phyloP scores from a whole-genome alignment of 2,797 vertebrate genomes.

The Echiichthys vipera region DNA sequence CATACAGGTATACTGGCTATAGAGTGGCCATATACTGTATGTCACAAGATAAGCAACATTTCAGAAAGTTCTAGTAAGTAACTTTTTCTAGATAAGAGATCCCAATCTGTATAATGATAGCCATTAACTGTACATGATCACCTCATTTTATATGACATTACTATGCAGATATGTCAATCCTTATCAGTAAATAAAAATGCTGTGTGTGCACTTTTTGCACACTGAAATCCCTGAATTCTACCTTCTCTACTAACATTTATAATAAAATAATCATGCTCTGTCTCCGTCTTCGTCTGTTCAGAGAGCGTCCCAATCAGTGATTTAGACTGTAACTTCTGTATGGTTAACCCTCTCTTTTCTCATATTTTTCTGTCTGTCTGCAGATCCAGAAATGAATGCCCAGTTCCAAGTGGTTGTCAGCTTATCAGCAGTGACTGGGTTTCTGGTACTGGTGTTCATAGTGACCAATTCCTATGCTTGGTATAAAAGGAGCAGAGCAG shows the following conservation, averaged over 20 bases:
- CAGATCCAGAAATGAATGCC: neutral
- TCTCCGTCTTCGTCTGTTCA: neutral
- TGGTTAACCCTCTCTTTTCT: neutral
- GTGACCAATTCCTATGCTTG: slow-evolving; percentile 10
- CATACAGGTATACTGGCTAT: too few relatives aligned
- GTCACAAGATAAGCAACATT: slow-evolving; percentile 1
- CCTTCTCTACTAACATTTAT: neutral
- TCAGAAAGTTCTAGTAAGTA: neutral
- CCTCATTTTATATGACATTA: neutral
- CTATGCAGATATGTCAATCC: too few relatives aligned
- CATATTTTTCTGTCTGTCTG: slow-evolving; percentile 1
- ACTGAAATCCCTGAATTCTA: too few relatives aligned
- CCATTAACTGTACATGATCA: neutral
- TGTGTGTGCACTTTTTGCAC: neutral
- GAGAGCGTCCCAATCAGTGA: neutral
- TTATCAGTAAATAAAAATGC: slow-evolving; percentile 4
- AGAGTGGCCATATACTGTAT: neutral
- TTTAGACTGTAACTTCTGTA: neutral
- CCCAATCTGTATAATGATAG: neutral
- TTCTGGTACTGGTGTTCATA: slow-evolving; percentile 62
- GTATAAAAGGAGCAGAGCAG: slow-evolving; percentile 37
- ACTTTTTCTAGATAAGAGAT: slow-evolving; percentile 13
- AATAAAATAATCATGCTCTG: neutral
- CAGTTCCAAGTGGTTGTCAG: slow-evolving; percentile 34
- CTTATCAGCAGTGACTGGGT: slow-evolving; percentile 52